A percentile compares a stretch with the other conserved stretches of the same genome.
Conservation (phyloP, 2,888 invertebrate species). For the Ormia ochracea region DNA sequence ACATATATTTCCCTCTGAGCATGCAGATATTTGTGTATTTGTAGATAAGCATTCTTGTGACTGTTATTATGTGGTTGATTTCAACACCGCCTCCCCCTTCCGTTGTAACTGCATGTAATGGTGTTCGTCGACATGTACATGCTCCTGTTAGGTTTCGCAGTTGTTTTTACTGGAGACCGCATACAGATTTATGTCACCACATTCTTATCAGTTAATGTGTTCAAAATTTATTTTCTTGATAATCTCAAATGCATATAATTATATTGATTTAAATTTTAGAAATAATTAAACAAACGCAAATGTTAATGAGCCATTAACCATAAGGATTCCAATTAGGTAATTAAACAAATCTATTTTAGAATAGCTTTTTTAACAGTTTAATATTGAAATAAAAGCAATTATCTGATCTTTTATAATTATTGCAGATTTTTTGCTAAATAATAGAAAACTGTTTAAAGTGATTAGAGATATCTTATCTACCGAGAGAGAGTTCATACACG, state of each 20-base stretch:
- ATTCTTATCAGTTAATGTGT: conserved; percentile 57
- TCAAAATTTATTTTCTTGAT: conserved; percentile 48
- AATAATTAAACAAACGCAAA: neutral
- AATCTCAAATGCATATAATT: conserved; percentile 33
- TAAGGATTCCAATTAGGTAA: neutral
- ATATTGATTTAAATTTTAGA: conserved; percentile 41
- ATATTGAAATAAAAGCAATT: no score
- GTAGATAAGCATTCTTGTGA: neutral
- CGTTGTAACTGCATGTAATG: neutral
- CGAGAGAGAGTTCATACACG: no score
- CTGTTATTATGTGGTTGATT: conserved; percentile 32
- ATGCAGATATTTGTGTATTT: neutral
- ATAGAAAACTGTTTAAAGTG: no score
- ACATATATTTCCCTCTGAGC: neutral
- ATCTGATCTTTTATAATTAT: no score
- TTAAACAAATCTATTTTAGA: neutral
- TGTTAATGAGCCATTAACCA: neutral
- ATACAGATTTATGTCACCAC: conserved; percentile 59
- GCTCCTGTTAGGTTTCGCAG: neutral
- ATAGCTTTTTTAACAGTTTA: no score
- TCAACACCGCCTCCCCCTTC: neutral
- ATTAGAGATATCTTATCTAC: no score
- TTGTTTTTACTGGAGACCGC: conserved; percentile 27
- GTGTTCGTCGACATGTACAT: neutral
- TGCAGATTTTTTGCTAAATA: no score